Evolutionary conservation across 1,140 invertebrate species (phyloP).

Genomic region (Lepidurus couesii): DNA sequence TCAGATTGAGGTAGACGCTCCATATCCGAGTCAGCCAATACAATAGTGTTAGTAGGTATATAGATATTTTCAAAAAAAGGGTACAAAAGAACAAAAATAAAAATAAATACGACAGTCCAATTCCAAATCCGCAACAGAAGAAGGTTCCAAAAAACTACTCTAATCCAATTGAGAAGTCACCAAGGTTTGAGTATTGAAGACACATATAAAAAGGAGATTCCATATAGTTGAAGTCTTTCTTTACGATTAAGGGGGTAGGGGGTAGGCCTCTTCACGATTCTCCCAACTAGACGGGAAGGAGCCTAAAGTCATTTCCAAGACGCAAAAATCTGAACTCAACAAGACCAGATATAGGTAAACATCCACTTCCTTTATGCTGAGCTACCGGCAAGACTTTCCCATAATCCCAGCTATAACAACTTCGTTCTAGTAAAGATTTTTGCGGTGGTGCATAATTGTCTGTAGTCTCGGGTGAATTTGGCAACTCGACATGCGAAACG

Average conservation of each 20-base stretch:
- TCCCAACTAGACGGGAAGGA: constrained; percentile 16
- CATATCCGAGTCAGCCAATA: not conserved
- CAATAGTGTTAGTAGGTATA: not conserved
- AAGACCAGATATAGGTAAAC: not conserved
- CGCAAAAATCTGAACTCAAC: not conserved
- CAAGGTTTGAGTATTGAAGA: constrained; percentile 10
- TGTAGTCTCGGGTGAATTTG: not conserved
- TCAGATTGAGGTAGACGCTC: constrained; percentile 16
- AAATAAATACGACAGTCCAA: not conserved
- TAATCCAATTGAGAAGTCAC: not conserved
- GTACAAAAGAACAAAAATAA: not conserved
- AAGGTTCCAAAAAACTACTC: not conserved
- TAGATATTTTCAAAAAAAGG: not conserved
- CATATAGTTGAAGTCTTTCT: not conserved
- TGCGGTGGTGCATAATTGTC: not conserved
- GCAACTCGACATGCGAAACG: constrained; percentile 8
- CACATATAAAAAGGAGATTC: constrained; percentile 6
- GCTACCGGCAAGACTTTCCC: not conserved
- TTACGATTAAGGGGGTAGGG: constrained; percentile 32
- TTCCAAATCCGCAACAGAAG: not conserved
- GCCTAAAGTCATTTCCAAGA: constrained; percentile 13
- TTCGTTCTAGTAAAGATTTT: not conserved
- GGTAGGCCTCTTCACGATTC: constrained; percentile 32
- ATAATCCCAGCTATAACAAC: not conserved
- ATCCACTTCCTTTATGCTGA: not conserved